These are phyloP conservation scores for Pedionomus torquatus DNA, from an alignment of 2,113 vertebrate species.

Conservation along the genomic window DNA sequence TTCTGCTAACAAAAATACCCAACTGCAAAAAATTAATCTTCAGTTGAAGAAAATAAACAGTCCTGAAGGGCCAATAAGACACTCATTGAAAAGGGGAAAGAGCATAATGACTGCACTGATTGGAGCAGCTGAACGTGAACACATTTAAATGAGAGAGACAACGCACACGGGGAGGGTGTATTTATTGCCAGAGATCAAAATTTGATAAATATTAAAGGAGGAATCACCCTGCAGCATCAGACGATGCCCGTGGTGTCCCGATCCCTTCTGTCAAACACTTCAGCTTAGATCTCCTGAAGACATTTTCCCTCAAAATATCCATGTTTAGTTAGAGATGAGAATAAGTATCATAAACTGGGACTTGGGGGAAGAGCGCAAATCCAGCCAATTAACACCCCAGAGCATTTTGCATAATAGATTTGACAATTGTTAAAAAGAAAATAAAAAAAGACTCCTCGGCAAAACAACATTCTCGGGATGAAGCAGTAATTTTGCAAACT, in stretches of 20 bases:
- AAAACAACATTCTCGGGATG: neutral
- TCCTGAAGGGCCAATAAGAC: neutral
- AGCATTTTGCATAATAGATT: neutral
- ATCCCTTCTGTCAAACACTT: neutral
- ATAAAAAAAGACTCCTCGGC: neutral
- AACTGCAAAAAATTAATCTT: slow-evolving; percentile 9
- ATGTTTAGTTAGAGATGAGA: neutral
- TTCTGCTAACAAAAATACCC: neutral
- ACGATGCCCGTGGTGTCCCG: neutral
- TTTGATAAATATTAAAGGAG: neutral
- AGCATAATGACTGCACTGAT: neutral
- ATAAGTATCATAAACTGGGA: neutral
- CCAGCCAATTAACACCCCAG: neutral
- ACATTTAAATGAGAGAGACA: too few species aligned
- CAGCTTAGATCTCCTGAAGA: neutral
- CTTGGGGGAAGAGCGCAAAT: neutral
- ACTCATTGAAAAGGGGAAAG: neutral
- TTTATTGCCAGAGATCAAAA: neutral
- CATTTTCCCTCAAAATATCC: neutral
- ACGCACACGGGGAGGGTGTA: neutral
- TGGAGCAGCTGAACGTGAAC: neutral
- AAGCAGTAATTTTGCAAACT: neutral
- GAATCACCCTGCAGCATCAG: neutral
- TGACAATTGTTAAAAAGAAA: neutral
- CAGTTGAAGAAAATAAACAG: slow-evolving; percentile 11